These are phyloP conservation scores for Drosophila seclusa DNA, from an alignment of 2,888 invertebrate species.

Conservation along the genomic window DNA sequence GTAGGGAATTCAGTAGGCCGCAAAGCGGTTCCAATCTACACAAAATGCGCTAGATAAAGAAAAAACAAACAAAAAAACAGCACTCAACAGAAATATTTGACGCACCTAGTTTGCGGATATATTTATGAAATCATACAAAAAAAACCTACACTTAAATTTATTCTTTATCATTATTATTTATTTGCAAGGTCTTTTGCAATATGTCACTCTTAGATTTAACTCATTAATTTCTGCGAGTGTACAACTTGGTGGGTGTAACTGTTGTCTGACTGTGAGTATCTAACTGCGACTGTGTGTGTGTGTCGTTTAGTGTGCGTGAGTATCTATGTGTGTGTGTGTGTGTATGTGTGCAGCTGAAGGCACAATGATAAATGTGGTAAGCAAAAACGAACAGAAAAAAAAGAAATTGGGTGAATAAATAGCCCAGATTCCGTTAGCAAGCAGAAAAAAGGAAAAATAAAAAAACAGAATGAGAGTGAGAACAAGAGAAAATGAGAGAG, in stretches of 20 bases:
- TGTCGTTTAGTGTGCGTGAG: conserved; percentile 13
- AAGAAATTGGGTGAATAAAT: conserved; percentile 83
- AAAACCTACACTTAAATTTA: background rate
- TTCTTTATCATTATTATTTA: background rate
- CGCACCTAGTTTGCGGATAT: conserved; percentile 10
- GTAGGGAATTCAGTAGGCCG: conserved; percentile 36
- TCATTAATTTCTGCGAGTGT: conserved; percentile 70
- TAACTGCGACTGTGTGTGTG: conserved; percentile 15
- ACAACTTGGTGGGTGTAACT: conserved; percentile 67
- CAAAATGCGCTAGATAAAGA: conserved; percentile 1
- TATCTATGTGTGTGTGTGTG: conserved; percentile 30
- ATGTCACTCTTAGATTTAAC: conserved; percentile 18
- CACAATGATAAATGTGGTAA: conserved; percentile 78
- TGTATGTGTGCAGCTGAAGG: conserved; percentile 71
- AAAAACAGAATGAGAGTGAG: conserved; percentile 26
- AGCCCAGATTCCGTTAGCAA: conserved; percentile 81
- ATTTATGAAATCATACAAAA: background rate
- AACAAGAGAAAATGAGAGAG: conserved; percentile 11
- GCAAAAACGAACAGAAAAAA: conserved; percentile 58
- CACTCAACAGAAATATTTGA: conserved; percentile 11
- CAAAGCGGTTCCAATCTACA: conserved; percentile 23
- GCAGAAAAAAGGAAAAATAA: conserved; percentile 54
- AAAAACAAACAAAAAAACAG: background rate
- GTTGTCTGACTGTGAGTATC: conserved; percentile 32
- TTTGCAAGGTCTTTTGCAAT: background rate